Conservation (phyloP, 2,888 invertebrate genomes). For the Drosophila cracens region DNA sequence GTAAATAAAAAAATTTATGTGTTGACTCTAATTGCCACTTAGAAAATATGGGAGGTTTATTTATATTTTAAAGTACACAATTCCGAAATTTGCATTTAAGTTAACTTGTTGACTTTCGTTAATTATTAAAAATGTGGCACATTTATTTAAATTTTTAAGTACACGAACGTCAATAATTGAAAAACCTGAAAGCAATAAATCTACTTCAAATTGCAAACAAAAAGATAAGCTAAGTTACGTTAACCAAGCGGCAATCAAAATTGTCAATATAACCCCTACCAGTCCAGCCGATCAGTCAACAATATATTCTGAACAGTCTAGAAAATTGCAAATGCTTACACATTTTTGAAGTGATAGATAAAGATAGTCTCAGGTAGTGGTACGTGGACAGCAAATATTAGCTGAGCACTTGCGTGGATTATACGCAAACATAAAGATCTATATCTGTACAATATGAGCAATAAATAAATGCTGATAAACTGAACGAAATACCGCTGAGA, state of each 20-base stretch:
- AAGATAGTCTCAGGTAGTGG: constrained; percentile 5
- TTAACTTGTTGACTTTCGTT: neutral
- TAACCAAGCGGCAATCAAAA: neutral
- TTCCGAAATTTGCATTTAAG: too few relatives aligned
- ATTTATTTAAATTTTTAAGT: too few relatives aligned
- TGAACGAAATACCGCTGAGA: constrained; percentile 7
- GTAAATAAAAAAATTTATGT: neutral
- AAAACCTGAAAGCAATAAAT: neutral
- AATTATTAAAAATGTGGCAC: neutral
- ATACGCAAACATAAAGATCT: neutral
- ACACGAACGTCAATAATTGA: neutral
- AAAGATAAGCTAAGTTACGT: neutral
- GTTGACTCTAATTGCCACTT: neutral
- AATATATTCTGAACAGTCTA: neutral
- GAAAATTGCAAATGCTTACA: constrained; percentile 17
- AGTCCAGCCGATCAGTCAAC: neutral
- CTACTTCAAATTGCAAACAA: neutral
- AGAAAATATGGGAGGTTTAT: neutral
- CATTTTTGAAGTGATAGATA: constrained; percentile 7
- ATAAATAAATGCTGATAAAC: constrained; percentile 42
- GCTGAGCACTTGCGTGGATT: constrained; percentile 1
- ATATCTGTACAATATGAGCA: constrained; percentile 10
- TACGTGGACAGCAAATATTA: neutral
- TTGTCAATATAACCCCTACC: neutral
- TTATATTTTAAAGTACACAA: neutral